Evolutionary conservation across 2,888 invertebrate species (phyloP), one percentile per base, ranked within the genome.

Genomic region (Monoplex corrugatus): DNA sequence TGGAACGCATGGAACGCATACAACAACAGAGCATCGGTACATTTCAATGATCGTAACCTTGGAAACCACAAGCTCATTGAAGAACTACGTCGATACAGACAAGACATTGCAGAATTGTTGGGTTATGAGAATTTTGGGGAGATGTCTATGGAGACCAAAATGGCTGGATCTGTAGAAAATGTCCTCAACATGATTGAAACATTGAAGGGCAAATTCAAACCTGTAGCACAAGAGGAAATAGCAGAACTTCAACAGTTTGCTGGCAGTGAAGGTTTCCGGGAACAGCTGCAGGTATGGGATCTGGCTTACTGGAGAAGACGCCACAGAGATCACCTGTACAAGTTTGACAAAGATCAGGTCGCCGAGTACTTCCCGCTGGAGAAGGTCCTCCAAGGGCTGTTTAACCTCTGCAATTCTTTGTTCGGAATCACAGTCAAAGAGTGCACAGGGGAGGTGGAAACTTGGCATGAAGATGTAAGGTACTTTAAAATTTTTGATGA

Each of bases 111-210:
- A 0, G 96, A 97, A 92, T 93, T 97, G 28, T 96, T 99, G 19
- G 98, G 99, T 0, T 99, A 97, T 95, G 97, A 97, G 91, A 97
- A 97, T 88, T 99, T 97, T 96, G 97, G 97, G 0, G 97, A 98
- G 72, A 97, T 99, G 97, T 98, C 98, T 68, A 98, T 99, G 98
- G 97, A 98, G 96, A 98, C 98, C 0, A 99, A 98, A 97, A 98
- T 99, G 98, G 98, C 98, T 13, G 98, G 97, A 16, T 97, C 97
- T 91, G 96, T 98, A 28, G 97, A 98, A 87, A 98, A 97, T 95
- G 97, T 98, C 0, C 96, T 97, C 92, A 97, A 97, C 90, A 97
- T 97, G 90, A 96, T 99, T 44, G 97, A 97, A 87, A 97, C 96
- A 13, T 75, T 91, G 90, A 89, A 91, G 90, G 85, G 92, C 40